These are phyloP conservation scores for Bolinopsis microptera DNA, from an alignment of 37 sponge, comb jelly and placozoan genomes.

Conservation along the genomic window DNA sequence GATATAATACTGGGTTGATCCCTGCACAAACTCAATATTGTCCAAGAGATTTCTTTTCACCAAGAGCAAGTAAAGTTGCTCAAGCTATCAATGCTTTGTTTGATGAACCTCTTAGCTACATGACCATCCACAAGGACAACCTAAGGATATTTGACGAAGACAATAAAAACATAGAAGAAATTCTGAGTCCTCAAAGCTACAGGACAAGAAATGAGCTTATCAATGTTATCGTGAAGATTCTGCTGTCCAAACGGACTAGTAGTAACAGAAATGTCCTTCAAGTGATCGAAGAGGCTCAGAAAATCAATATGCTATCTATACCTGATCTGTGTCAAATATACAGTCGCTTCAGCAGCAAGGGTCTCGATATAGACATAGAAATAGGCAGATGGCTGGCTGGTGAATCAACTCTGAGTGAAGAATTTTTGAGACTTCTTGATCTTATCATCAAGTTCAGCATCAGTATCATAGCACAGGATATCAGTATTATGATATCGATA, in stretches of 20 bases:
- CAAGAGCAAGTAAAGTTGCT: not conserved
- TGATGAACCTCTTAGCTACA: constrained; percentile 48
- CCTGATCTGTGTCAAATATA: constrained; percentile 16
- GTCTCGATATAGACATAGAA: constrained; percentile 4
- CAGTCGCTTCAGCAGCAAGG: not conserved
- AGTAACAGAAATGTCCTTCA: constrained; percentile 10
- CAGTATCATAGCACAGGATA: constrained; percentile 35
- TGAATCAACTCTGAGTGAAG: not conserved
- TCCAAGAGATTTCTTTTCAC: constrained; percentile 46
- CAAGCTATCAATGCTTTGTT: not conserved
- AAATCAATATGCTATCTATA: constrained; percentile 16
- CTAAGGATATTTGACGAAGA: constrained; percentile 35
- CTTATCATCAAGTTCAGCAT: constrained; percentile 35
- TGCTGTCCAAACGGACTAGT: not conserved
- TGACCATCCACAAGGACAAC: constrained; percentile 23
- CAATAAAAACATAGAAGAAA: not conserved
- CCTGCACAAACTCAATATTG: not conserved
- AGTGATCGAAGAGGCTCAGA: constrained; percentile 54
- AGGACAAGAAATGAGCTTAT: constrained; percentile 25
- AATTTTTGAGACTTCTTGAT: not conserved
- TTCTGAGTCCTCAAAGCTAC: not conserved
- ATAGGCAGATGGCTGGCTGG: constrained; percentile 46
- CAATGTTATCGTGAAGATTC: constrained; percentile 48
- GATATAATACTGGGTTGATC: not conserved
- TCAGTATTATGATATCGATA: constrained; percentile 49